These are phyloP conservation scores for Glyphotaelius pellucidus DNA, from an alignment of 2,888 invertebrate genomes.

Conservation along the genomic window DNA sequence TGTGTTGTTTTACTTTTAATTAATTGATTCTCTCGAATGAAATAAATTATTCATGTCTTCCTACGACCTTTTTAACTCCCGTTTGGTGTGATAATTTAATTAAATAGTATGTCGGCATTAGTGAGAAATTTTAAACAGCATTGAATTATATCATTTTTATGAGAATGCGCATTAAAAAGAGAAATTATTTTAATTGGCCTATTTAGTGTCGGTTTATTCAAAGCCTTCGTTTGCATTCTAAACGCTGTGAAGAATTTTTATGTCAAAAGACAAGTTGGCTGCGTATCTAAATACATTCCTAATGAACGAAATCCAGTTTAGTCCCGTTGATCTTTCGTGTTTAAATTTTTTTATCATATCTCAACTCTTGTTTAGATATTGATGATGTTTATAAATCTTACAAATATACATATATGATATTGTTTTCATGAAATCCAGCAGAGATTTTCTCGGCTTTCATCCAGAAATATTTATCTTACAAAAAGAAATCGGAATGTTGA, in stretches of 20 bases:
- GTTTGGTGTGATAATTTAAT: constrained; percentile 19
- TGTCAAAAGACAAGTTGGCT: neutral
- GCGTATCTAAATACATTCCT: neutral
- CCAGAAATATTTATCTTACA: neutral
- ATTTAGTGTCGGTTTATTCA: constrained; percentile 25
- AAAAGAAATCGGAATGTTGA: neutral
- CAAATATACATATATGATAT: neutral
- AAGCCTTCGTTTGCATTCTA: constrained; percentile 14
- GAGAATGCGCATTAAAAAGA: constrained; percentile 4
- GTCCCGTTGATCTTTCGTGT: neutral
- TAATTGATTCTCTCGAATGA: constrained; percentile 7
- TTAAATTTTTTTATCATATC: neutral
- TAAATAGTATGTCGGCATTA: constrained; percentile 23
- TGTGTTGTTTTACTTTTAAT: neutral
- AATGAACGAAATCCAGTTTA: neutral
- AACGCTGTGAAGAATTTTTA: constrained; percentile 2
- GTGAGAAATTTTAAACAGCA: neutral
- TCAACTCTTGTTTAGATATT: neutral
- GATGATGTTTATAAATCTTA: neutral
- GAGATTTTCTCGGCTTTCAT: neutral
- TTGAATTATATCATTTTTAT: constrained; percentile 4
- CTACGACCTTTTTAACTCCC: constrained; percentile 14
- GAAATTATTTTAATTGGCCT: constrained; percentile 27
- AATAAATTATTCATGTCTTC: neutral
- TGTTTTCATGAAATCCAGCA: neutral